Conservation (phyloP, 35 echinoderm and acorn worm species). For the Hemicentrotus pulcherrimus region DNA sequence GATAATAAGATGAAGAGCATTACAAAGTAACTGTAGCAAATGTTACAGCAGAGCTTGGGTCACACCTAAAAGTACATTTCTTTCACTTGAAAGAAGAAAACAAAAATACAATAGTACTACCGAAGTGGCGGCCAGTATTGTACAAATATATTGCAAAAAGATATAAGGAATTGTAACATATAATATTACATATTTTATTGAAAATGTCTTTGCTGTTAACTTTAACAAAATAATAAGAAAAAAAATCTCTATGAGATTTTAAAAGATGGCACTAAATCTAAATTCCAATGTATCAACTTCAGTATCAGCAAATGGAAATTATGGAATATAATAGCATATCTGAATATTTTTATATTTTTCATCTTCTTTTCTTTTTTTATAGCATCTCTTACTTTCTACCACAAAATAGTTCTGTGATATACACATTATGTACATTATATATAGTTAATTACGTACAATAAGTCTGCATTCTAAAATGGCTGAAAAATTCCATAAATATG, state of each 20-base stretch:
- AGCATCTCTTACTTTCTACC: conserved; percentile 24
- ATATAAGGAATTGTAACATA: not conserved
- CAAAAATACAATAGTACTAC: not conserved
- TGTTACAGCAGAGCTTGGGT: not conserved
- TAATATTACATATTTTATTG: not conserved
- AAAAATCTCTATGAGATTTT: not conserved
- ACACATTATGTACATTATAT: conserved; percentile 30
- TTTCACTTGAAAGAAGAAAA: not conserved
- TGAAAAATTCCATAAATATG: conserved; percentile 32
- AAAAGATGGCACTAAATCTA: not conserved
- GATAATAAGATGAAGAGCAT: too few relatives aligned
- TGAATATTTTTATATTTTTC: not conserved
- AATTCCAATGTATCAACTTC: not conserved
- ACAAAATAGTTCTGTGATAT: conserved; percentile 47
- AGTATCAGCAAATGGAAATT: not conserved
- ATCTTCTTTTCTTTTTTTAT: not conserved
- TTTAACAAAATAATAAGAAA: not conserved
- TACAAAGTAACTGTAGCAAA: not conserved
- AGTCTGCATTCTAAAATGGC: conserved; percentile 31
- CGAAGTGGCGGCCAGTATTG: not conserved
- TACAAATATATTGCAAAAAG: not conserved
- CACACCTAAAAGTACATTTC: not conserved
- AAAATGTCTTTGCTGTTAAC: not conserved
- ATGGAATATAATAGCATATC: conserved; percentile 12
- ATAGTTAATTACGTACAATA: not conserved